Evolutionary conservation across 2,113 vertebrate species (phyloP), one percentile per base, ranked within the genome.

Genomic region (Poicephalus gulielmi): DNA sequence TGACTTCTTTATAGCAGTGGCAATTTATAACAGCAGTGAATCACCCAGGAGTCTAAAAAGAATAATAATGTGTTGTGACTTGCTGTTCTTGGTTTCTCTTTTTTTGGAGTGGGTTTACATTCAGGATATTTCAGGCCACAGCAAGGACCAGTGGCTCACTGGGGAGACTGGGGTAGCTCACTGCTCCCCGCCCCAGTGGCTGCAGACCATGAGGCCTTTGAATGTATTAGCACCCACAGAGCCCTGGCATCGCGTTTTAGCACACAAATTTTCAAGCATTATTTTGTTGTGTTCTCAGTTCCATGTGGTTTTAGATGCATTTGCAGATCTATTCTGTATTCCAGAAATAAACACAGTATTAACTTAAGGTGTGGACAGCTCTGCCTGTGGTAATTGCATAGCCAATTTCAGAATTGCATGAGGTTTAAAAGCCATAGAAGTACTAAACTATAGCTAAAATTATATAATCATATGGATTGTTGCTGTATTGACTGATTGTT

Each of bases 31-130:
- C 0, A 3, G 50, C 37, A 12, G 41, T 87, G 90, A 49, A 71
- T 94, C 84, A 89, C 46, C 22, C 43, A 22, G 39, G 25, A 86
- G 63, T 17, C 17, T n/a, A 44, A 37, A 22, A n/a, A 17, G 71
- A 7, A 19, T 0, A 1, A 2, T 31, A 31, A 19, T 0, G 28
- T 19, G 1, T 63, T 23, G n/a, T 50, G 46, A 4, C 4, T 62
- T 9, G 35, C 49, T 7, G 49, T 2, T 69, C 22, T 60, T 5
- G 44, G 41, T 33, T 69, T 5, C 37, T 67, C 9, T 16, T 3
- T 24, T 23, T 57, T 47, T 27, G 8, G 39, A n/a, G 52, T 10
- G 13, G 6, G 1, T 2, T 30, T 81, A 30, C 30, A 5, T 31
- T 63, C 53, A 75, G 35, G 9, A 35, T 13, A 44, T 47, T 52